Base-by-base conservation (phyloP, 2,888 invertebrate genomes). In the Trachelus troglodyta region DNA sequence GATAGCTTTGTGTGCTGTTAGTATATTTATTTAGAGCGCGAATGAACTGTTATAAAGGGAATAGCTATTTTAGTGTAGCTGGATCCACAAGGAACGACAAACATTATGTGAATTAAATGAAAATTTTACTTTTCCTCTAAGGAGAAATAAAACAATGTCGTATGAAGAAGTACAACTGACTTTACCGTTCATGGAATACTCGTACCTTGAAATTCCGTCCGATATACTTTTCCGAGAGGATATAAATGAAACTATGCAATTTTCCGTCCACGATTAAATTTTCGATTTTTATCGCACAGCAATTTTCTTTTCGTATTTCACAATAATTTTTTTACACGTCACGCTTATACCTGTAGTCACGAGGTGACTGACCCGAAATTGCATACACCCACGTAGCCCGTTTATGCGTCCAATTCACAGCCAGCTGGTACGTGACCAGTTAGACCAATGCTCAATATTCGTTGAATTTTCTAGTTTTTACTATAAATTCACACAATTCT, bases 331-430 rank as follows among this genome's bases (percentile, higher is more conserved):
- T 4, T 40, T 40, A 15, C 15, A 40, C 40, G 37, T 40, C 12
- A 40, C 40, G 4, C 12, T 40, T 15, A 12, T 40, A 40, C 56
- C 56, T 23, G 6, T 23, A 23, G 56, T 9, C 23, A 23, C 6
- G 23, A 23, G 56, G 56, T 56, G 56, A 56, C 23, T 56, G 82
- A 80, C 81, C 81, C 83, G 83, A 85, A 86, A 87, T 86, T 87
- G 85, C 82, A 82, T 83, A 80, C 82, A 81, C 84, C 85, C 85
- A 87, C 87, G 87, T 87, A 86, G 83, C 83, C 84, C 85, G 83
- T 87, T 86, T 86, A 87, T 85, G 85, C 84, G 82, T 82, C 85
- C 84, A 85, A 86, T 85, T 82, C 82, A 85, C 83, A 84, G 84
- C 83, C 85, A 86, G 81, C 83, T 82, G 76, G 81, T 83, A 87